These are phyloP conservation scores for Enteromius afrohamiltoni DNA, from an alignment of 2,797 vertebrate genomes.

Conservation along the genomic window DNA sequence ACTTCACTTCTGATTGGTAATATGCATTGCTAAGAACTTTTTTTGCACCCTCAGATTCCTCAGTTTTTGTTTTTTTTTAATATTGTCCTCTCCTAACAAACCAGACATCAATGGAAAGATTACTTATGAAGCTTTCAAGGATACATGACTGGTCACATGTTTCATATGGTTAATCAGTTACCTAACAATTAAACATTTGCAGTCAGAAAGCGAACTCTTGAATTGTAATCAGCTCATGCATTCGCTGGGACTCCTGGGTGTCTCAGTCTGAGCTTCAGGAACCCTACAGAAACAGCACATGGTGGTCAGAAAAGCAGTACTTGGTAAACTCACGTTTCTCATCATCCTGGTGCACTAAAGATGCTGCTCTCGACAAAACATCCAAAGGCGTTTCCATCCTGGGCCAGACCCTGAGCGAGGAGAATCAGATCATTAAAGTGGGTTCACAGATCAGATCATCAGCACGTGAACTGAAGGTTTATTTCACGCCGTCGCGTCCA, in stretches of 20 bases:
- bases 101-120: neutral
- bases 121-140: neutral
- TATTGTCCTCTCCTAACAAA: neutral
- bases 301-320: neutral
- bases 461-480: neutral
- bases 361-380: slow-evolving; percentile 96
- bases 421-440: neutral
- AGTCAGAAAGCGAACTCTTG: no score
- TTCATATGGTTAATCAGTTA: neutral
- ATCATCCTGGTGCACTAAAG: slow-evolving; percentile 94
- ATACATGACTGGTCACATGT: neutral
- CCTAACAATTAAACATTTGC: neutral
- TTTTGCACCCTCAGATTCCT: neutral
- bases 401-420: slow-evolving; percentile 74
- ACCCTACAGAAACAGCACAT: neutral
- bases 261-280: neutral
- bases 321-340: slow-evolving; percentile 90
- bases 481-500: no score
- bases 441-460: neutral
- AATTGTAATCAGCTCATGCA: neutral
- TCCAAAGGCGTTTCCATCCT: slow-evolving; percentile 99
- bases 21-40: neutral
- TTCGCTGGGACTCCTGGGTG: neutral
- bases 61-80: no score
- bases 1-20: neutral